phyloP scores from a whole-genome alignment of 1,140 invertebrate genomes.

The Fopius arisanus region DNA sequence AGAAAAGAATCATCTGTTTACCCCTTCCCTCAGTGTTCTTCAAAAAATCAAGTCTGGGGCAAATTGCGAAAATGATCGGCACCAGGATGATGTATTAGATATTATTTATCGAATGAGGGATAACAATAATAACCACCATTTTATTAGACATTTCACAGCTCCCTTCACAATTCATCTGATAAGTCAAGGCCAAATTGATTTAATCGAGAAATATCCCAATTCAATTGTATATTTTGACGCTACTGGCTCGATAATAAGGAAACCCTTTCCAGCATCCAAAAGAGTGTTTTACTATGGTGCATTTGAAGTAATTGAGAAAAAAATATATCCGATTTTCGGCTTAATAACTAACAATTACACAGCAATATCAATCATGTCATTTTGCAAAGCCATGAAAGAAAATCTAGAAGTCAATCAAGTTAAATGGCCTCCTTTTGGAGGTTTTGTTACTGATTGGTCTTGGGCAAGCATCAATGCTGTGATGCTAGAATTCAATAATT shows the following conservation, averaged over 20 bases:
- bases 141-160: neutral
- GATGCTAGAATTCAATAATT: constrained; percentile 21
- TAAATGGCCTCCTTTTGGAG: no score
- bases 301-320: neutral
- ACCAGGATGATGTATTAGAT: constrained; percentile 9
- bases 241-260: constrained; percentile 26
- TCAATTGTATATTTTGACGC: constrained; percentile 28
- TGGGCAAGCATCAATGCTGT: constrained; percentile 18
- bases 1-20: constrained; percentile 16
- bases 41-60: constrained; percentile 21
- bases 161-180: constrained; percentile 24
- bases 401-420: no score
- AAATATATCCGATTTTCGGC: constrained; percentile 18
- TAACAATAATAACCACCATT: constrained; percentile 9
- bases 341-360: constrained; percentile 30
- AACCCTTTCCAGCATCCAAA: constrained; percentile 14
- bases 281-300: constrained; percentile 22
- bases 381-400: constrained; percentile 20
- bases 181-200: neutral
- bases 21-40: constrained; percentile 2
- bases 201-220: neutral
- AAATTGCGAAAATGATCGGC: constrained; percentile 3
- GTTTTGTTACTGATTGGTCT: no score
- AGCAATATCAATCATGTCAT: constrained; percentile 8
- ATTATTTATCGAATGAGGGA: constrained; percentile 4